Percentiles rank a stretch among this genome's conserved stretches.
phyloP scores from a whole-genome alignment of 2,888 invertebrate genomes.

The Nezara viridula region DNA sequence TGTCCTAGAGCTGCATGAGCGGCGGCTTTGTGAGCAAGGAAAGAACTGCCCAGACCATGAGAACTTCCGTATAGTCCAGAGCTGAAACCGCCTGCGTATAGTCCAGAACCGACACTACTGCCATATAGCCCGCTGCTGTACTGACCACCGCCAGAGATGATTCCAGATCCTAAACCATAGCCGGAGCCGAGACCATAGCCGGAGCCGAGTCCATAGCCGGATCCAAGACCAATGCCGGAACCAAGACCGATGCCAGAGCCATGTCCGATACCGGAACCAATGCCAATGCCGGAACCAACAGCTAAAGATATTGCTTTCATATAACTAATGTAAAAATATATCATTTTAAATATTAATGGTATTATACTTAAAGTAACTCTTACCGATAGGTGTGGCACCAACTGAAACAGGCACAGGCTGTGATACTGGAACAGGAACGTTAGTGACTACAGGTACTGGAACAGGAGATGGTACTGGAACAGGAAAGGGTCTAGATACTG shows the following conservation, averaged over 20 bases:
- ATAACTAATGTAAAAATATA: not conserved
- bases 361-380: slow-evolving; percentile 68
- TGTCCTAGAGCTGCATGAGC: slow-evolving; percentile 49
- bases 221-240: slow-evolving; percentile 32
- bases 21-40: slow-evolving; percentile 34
- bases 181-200: slow-evolving; percentile 48
- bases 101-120: slow-evolving; percentile 20
- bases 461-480: slow-evolving; percentile 69
- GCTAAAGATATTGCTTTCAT: not conserved
- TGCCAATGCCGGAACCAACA: not conserved
- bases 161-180: not conserved
- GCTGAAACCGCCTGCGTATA: not conserved
- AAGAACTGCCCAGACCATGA: not conserved
- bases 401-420: slow-evolving; percentile 45
- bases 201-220: not conserved
- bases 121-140: not conserved
- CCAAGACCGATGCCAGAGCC: slow-evolving; percentile 29
- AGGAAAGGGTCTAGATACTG: slow-evolving; percentile 68
- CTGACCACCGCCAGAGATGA: not conserved
- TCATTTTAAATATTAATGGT: not conserved
- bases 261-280: not conserved
- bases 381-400: not conserved
- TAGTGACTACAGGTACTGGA: slow-evolving; percentile 68
- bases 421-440: slow-evolving; percentile 64
- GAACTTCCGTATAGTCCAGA: not conserved